Percentiles rank a stretch among this genome's conserved stretches.
Evolutionary conservation across 2,797 vertebrate genomes (phyloP).

Genomic region (Pelobates cultripes): DNA sequence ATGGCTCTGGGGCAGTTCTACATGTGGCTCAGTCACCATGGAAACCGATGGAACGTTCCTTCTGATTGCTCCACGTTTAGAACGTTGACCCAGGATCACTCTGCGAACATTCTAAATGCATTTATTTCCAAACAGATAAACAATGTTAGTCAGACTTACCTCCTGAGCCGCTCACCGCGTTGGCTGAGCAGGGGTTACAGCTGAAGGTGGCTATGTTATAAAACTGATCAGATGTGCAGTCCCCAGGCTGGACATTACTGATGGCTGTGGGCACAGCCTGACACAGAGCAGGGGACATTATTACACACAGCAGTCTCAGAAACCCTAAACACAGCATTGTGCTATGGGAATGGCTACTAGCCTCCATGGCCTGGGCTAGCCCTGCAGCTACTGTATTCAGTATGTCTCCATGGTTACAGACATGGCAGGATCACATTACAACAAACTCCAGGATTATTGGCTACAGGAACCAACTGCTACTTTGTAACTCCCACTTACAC

Average conservation of each 20-base stretch:
- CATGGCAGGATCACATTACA: background rate
- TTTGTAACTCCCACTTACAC: background rate
- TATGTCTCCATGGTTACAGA: slow-evolving; percentile 10
- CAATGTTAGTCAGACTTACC: slow-evolving; percentile 39
- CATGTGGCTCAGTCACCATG: too few relatives aligned
- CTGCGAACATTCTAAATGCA: too few relatives aligned
- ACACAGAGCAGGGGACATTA: background rate
- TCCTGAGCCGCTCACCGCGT: background rate
- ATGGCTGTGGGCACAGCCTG: background rate
- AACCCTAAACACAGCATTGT: background rate
- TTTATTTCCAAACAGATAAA: too few relatives aligned
- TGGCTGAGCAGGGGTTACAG: slow-evolving; percentile 18
- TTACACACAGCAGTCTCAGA: background rate
- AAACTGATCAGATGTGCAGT: slow-evolving; percentile 31
- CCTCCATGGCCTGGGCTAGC: background rate
- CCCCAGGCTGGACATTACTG: background rate
- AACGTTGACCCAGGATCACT: too few relatives aligned
- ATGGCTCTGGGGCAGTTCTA: too few relatives aligned
- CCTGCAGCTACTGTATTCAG: background rate
- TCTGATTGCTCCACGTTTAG: too few relatives aligned
- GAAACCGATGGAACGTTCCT: too few relatives aligned
- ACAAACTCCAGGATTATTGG: slow-evolving; percentile 1
- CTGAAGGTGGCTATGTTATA: slow-evolving; percentile 1
- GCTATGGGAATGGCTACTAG: background rate
- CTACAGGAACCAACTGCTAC: background rate